Percentiles rank a stretch among this genome's conserved stretches.
Evolutionary conservation across 2,113 vertebrate genomes (phyloP).

Genomic region (Puffinus mauretanicus): DNA sequence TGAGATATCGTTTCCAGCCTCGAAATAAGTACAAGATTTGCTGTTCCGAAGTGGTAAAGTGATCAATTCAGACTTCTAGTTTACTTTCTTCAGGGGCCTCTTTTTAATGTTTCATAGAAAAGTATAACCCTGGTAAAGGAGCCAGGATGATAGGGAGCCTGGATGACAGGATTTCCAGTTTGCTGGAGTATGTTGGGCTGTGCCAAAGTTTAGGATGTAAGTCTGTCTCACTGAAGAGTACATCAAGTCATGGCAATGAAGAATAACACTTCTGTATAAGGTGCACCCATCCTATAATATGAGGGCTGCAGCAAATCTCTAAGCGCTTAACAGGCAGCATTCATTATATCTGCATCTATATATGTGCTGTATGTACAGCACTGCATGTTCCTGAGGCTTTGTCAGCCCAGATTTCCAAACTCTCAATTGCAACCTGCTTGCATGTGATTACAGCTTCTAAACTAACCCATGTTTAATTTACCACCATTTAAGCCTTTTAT

Average conservation of each 20-base stretch:
- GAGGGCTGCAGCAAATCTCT: not conserved
- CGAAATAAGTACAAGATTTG: not conserved
- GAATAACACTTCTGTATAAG: not conserved
- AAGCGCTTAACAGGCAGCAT: not conserved
- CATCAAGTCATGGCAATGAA: not conserved
- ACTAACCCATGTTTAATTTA: not conserved
- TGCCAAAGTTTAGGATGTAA: not conserved
- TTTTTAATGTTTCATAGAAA: not conserved
- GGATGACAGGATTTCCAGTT: not conserved
- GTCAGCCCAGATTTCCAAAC: not conserved
- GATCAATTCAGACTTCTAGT: not conserved
- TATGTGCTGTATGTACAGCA: not conserved
- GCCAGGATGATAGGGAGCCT: not conserved
- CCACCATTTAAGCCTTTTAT: not conserved
- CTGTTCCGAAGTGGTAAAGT: not conserved
- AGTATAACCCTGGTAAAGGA: not conserved
- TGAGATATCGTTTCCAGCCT: conserved; percentile 1
- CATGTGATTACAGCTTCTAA: not conserved
- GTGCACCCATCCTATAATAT: not conserved
- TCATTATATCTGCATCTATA: not conserved
- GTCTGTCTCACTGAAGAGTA: not conserved
- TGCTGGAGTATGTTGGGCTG: not conserved
- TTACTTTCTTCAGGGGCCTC: not conserved
- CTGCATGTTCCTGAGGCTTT: not conserved
- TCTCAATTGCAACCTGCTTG: not conserved